Conservation (phyloP, 2,888 invertebrate genomes). For the Pheosia tremula region DNA sequence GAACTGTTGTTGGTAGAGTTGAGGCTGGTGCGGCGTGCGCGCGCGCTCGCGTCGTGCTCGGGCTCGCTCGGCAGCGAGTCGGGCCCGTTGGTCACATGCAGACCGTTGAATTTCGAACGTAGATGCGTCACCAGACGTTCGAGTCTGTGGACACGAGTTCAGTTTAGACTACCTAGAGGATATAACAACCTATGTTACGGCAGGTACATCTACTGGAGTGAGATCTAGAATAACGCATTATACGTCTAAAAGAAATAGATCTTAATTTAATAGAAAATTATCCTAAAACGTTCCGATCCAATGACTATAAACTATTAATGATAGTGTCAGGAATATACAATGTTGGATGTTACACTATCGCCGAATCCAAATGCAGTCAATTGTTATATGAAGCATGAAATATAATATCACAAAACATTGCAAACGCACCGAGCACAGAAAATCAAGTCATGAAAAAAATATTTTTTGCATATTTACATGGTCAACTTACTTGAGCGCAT, state of each 20-base stretch:
- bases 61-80: slow-evolving; percentile 74
- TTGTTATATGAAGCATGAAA: neutral
- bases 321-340: neutral
- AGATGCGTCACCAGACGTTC: slow-evolving; percentile 85
- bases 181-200: too few relatives aligned
- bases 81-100: slow-evolving; percentile 70
- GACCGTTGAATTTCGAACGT: slow-evolving; percentile 78
- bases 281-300: too few relatives aligned
- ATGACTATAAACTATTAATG: neutral
- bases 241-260: too few relatives aligned
- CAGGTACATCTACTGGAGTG: too few relatives aligned
- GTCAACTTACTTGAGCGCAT: slow-evolving; percentile 81
- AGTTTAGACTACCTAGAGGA: slow-evolving; percentile 43
- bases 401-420: neutral
- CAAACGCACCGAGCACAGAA: neutral
- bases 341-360: neutral
- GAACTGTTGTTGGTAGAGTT: slow-evolving; percentile 66
- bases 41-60: slow-evolving; percentile 65
- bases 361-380: neutral
- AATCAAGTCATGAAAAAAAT: neutral
- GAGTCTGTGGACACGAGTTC: slow-evolving; percentile 75
- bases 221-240: too few relatives aligned
- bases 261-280: too few relatives aligned
- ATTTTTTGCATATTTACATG: neutral
- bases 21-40: slow-evolving; percentile 64